These are phyloP conservation scores for Lycorma delicatula DNA, from an alignment of 1,140 invertebrate genomes.

Conservation along the genomic window DNA sequence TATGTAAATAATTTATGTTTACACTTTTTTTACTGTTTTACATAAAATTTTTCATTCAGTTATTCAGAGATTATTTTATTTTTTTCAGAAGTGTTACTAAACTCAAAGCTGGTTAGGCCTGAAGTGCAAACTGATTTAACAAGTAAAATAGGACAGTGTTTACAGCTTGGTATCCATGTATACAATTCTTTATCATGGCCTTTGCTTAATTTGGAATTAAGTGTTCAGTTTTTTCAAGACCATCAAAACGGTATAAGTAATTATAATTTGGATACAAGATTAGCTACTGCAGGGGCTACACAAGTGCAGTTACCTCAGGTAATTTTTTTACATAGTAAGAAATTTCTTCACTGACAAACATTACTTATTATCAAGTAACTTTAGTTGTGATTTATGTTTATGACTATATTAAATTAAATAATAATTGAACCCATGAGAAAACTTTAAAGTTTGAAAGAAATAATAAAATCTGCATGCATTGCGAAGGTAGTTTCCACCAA, in stretches of 20 bases:
- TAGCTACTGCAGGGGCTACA: conserved; percentile 72
- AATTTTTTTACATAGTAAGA: conserved; percentile 27
- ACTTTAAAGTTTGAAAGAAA: no score
- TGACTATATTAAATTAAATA: no score
- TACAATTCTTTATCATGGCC: conserved; percentile 62
- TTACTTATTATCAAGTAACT: no score
- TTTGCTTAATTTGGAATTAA: conserved; percentile 58
- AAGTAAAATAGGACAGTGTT: conserved; percentile 62
- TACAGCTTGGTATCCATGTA: conserved; percentile 61
- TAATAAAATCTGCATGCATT: no score
- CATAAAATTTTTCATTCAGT: no score
- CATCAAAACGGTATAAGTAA: conserved; percentile 79
- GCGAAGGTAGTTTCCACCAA: no score
- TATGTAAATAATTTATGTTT: no score
- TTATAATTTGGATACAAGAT: conserved; percentile 71
- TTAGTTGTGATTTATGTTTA: no score
- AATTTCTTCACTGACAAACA: no score
- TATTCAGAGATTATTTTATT: no score
- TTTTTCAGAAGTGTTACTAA: conserved; percentile 56
- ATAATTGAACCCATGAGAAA: no score
- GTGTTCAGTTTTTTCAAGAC: conserved; percentile 81
- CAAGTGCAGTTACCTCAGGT: conserved; percentile 50
- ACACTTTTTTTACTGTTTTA: no score
- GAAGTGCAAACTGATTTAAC: conserved; percentile 57
- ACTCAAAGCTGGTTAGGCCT: conserved; percentile 54